Evolutionary conservation across 1,140 invertebrate genomes (phyloP).

Genomic region (Drosophila orosa): DNA sequence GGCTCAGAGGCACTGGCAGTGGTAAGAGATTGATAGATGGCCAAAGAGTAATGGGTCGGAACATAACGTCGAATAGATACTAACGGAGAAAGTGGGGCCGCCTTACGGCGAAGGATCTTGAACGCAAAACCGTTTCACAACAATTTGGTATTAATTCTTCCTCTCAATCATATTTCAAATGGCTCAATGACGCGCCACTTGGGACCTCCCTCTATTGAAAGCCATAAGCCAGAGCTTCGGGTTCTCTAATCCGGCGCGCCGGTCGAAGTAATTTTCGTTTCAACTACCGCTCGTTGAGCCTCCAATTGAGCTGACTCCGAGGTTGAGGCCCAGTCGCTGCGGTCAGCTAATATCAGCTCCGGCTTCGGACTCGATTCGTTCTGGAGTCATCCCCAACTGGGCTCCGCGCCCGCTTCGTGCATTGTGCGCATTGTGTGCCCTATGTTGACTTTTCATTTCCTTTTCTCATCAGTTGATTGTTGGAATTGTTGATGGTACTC

Average conservation of each 20-base stretch:
- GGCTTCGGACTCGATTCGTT: slow-evolving; percentile 27
- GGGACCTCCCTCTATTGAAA: slow-evolving; percentile 11
- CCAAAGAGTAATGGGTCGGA: neutral
- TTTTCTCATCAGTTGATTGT: slow-evolving; percentile 81
- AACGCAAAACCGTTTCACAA: slow-evolving; percentile 4
- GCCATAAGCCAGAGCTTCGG: neutral
- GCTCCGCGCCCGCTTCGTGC: slow-evolving; percentile 5
- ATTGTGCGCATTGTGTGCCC: slow-evolving; percentile 66
- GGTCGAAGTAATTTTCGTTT: slow-evolving; percentile 63
- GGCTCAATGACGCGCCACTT: slow-evolving; percentile 13
- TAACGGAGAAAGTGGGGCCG: slow-evolving; percentile 2
- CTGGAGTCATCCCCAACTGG: slow-evolving; percentile 9
- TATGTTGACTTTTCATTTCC: slow-evolving; percentile 82
- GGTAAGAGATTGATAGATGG: slow-evolving; percentile 20
- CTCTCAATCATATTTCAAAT: neutral
- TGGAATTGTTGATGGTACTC: slow-evolving; percentile 74
- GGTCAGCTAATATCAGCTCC: slow-evolving; percentile 44
- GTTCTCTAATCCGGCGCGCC: slow-evolving; percentile 42
- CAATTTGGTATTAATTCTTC: neutral
- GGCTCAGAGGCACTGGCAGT: neutral
- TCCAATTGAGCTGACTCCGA: slow-evolving; percentile 43
- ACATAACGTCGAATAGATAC: neutral
- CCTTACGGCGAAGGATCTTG: neutral
- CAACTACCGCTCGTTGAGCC: slow-evolving; percentile 44
- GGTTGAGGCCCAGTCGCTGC: slow-evolving; percentile 50